A percentile compares a stretch with the other conserved stretches of the same genome.
Evolutionary conservation across 1,140 invertebrate genomes (phyloP).

Genomic region (Ceratina japonica): DNA sequence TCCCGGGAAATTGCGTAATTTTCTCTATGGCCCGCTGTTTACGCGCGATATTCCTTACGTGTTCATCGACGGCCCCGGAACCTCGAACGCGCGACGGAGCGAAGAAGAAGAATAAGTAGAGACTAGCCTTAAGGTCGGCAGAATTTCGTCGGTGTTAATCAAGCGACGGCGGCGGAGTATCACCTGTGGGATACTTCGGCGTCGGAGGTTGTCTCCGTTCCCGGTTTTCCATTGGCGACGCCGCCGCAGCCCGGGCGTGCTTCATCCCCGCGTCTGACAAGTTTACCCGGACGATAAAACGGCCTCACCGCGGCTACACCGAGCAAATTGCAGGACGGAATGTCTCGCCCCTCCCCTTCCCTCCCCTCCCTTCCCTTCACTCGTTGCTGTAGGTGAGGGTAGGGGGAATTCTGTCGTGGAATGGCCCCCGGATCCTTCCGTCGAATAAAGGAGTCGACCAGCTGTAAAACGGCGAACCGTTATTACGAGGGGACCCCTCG

Average conservation of each 20-base stretch:
- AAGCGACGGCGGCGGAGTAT: neutral
- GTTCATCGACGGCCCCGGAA: neutral
- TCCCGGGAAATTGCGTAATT: conserved; percentile 30
- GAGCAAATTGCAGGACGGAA: conserved; percentile 59
- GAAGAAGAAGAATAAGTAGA: too few species aligned
- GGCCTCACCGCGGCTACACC: conserved; percentile 33
- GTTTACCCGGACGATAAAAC: conserved; percentile 62
- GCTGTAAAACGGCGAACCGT: conserved; percentile 64
- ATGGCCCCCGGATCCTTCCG: conserved; percentile 42
- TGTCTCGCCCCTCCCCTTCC: conserved; percentile 18
- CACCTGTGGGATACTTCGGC: neutral
- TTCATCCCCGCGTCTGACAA: conserved; percentile 19
- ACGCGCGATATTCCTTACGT: conserved; percentile 1
- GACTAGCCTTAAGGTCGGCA: neutral
- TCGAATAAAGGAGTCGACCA: conserved; percentile 61
- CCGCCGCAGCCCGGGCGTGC: conserved; percentile 2
- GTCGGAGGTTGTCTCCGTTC: too few species aligned
- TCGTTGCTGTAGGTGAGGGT: too few species aligned
- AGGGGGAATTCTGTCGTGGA: conserved; percentile 45
- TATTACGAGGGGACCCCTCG: conserved; percentile 57
- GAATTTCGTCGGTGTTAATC: conserved; percentile 3
- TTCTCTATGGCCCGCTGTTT: neutral
- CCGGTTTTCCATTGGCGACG: conserved; percentile 45
- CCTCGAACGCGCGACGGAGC: neutral
- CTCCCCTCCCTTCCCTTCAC: too few species aligned